Evolutionary conservation across 2,888 invertebrate genomes (phyloP).

Genomic region (Plusia festucae): DNA sequence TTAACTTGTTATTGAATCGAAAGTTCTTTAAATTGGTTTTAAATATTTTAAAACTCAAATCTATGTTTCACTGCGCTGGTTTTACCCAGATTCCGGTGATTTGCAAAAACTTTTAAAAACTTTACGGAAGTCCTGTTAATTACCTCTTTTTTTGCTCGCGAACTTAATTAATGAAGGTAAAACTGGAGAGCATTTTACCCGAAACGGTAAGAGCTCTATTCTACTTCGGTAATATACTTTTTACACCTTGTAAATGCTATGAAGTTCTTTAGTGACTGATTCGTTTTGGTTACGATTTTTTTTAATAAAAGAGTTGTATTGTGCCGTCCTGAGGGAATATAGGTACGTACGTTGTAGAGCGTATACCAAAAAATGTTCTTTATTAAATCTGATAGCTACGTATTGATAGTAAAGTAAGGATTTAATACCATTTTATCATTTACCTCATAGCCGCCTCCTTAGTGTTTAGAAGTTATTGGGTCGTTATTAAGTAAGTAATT

Average conservation of each 20-base stretch:
- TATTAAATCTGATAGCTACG: too few species aligned
- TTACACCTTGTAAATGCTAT: slow-evolving; percentile 27
- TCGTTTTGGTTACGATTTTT: slow-evolving; percentile 7
- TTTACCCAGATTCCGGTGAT: slow-evolving; percentile 8
- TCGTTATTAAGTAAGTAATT: neutral
- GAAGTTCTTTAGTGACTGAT: slow-evolving; percentile 14
- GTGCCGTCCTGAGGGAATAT: too few species aligned
- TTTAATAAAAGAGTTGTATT: too few species aligned
- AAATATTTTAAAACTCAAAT: neutral
- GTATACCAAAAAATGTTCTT: too few species aligned
- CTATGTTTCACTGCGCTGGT: neutral
- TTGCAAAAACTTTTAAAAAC: slow-evolving; percentile 19
- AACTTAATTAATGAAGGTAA: slow-evolving; percentile 47
- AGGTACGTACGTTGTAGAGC: too few species aligned
- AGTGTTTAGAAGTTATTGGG: neutral
- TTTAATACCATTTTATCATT: neutral
- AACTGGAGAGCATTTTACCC: slow-evolving; percentile 36
- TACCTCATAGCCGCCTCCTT: neutral
- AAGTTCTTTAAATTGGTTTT: neutral
- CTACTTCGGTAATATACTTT: slow-evolving; percentile 34
- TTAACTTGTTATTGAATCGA: too few species aligned
- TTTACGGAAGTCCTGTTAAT: slow-evolving; percentile 26
- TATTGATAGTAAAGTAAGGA: neutral
- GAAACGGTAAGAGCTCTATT: slow-evolving; percentile 14
- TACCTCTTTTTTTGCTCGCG: slow-evolving; percentile 29